Conservation (phyloP, 2,888 invertebrate genomes). For the Heliconius erato region DNA sequence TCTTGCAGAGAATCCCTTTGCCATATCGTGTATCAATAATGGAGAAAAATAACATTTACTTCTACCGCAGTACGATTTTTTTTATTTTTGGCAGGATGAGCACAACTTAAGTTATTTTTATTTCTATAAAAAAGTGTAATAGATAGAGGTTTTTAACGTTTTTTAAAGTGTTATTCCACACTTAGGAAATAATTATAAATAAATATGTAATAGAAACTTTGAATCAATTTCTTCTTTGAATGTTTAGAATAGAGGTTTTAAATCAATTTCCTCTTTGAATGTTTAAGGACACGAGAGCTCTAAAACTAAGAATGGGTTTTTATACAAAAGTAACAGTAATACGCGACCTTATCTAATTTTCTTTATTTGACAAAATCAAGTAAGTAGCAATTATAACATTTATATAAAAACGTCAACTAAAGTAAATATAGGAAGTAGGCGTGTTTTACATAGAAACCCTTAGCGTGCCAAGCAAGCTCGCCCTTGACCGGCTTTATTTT, state of each 20-base stretch:
- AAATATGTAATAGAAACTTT: background rate
- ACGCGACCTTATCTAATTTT: background rate
- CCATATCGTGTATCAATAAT: slow-evolving; percentile 1
- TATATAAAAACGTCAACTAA: background rate
- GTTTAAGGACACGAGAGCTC: background rate
- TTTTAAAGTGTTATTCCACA: too few species aligned
- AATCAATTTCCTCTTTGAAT: background rate
- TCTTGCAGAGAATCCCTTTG: background rate
- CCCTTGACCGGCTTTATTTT: slow-evolving; percentile 39
- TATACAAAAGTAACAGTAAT: too few species aligned
- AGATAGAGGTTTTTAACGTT: too few species aligned
- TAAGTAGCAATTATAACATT: background rate
- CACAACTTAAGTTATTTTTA: too few species aligned
- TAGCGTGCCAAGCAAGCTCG: slow-evolving; percentile 32
- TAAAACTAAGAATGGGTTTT: background rate
- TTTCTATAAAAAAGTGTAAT: too few species aligned
- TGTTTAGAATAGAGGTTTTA: background rate
- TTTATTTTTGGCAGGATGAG: too few species aligned
- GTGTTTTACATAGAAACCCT: slow-evolving; percentile 35
- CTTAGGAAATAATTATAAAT: too few species aligned
- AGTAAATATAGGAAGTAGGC: slow-evolving; percentile 9
- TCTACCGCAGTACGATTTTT: background rate
- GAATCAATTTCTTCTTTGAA: background rate
- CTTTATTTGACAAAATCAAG: background rate
- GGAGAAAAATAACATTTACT: background rate